These are phyloP conservation scores for Drosophila birchii DNA, from an alignment of 2,888 invertebrate species.

Conservation along the genomic window DNA sequence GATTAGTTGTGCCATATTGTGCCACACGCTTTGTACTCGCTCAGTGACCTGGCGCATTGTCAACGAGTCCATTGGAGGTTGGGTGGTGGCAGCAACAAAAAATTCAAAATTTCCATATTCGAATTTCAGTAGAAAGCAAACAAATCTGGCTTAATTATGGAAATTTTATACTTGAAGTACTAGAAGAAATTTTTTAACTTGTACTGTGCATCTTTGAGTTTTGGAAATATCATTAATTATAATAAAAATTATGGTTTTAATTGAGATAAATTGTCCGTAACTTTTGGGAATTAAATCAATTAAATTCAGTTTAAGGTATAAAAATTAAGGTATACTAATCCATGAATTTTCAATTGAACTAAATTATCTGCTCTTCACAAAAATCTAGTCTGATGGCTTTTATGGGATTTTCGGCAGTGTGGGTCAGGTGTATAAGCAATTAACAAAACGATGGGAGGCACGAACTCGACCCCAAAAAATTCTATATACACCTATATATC, in stretches of 20 bases:
- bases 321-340: too few species aligned
- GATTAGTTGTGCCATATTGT: constrained; percentile 68
- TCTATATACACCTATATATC: constrained; percentile 5
- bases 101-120: constrained; percentile 13
- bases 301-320: background rate
- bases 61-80: constrained; percentile 29
- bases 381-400: background rate
- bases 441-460: constrained; percentile 54
- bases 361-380: background rate
- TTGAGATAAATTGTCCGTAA: too few species aligned
- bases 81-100: constrained; percentile 9
- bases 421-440: constrained; percentile 65
- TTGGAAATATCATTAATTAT: too few species aligned
- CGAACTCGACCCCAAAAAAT: constrained; percentile 72
- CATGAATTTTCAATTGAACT: background rate
- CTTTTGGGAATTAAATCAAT: background rate
- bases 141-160: background rate
- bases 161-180: background rate
- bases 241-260: too few species aligned
- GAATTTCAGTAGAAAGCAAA: background rate
- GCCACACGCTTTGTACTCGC: constrained; percentile 32
- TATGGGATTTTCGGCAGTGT: background rate
- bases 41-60: constrained; percentile 41
- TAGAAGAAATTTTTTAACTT: background rate
- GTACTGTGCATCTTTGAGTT: background rate